These are phyloP conservation scores for Sphaeramia orbicularis DNA, from an alignment of 2,797 vertebrate genomes.

Conservation along the genomic window DNA sequence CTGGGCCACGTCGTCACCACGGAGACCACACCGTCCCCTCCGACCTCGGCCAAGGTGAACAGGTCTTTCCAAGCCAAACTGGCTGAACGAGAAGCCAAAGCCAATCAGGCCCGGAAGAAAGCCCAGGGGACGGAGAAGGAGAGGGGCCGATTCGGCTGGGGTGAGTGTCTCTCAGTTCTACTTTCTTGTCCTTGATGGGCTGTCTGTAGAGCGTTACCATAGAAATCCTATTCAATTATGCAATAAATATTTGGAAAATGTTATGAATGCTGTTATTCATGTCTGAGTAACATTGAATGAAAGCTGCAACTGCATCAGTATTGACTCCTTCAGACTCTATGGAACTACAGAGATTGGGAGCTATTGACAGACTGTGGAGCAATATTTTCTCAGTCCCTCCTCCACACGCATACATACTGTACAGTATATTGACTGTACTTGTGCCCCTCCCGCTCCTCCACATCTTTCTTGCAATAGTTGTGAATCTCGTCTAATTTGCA, in stretches of 20 bases:
- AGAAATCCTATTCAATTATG: background rate
- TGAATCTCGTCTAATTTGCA: slow-evolving; percentile 40
- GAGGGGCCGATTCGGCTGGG: slow-evolving; percentile 84
- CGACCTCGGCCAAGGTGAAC: slow-evolving; percentile 61
- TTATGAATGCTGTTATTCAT: slow-evolving; percentile 9
- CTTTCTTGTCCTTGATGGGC: background rate
- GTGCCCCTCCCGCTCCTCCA: slow-evolving; percentile 4
- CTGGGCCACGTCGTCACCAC: slow-evolving; percentile 84
- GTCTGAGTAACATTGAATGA: slow-evolving; percentile 2
- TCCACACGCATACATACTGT: background rate
- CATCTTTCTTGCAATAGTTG: background rate
- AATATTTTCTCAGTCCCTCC: background rate
- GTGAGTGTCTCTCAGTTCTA: slow-evolving; percentile 71
- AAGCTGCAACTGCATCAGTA: background rate
- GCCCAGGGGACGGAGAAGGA: slow-evolving; percentile 76
- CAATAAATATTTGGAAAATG: background rate
- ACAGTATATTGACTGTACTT: background rate
- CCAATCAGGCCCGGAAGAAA: slow-evolving; percentile 80
- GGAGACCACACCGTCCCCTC: slow-evolving; percentile 69
- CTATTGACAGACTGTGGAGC: slow-evolving; percentile 3
- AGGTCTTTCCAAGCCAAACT: slow-evolving; percentile 85
- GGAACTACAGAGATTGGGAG: slow-evolving; percentile 12
- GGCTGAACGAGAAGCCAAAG: slow-evolving; percentile 81
- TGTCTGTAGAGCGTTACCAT: background rate
- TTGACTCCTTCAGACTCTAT: slow-evolving; percentile 4